Evolutionary conservation across 2,113 vertebrate species (phyloP).

Genomic region (Notechis scutatus): DNA sequence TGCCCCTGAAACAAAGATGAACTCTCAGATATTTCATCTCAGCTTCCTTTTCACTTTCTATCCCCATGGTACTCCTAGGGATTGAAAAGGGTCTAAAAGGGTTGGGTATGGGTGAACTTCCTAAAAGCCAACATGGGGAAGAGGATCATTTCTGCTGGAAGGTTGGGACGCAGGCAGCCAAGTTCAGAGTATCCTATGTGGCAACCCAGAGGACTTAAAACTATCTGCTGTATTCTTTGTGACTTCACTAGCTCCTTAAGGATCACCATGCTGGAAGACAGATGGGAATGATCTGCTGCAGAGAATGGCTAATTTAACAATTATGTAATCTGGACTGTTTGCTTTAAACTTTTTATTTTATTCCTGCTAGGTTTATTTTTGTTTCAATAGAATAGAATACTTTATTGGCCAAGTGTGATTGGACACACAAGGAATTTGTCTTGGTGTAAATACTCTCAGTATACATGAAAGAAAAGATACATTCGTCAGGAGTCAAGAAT

Average conservation of each 20-base stretch:
- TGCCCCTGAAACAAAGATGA: not conserved
- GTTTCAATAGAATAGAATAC: not conserved
- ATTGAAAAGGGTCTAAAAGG: not conserved
- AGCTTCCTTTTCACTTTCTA: not conserved
- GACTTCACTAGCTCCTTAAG: not conserved
- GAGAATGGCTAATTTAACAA: not conserved
- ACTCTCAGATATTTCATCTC: not conserved
- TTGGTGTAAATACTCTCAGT: no score
- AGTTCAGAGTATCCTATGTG: not conserved
- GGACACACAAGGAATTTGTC: no score
- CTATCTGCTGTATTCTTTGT: not conserved
- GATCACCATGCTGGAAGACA: not conserved
- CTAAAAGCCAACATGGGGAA: not conserved
- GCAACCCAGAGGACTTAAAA: not conserved
- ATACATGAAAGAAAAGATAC: no score
- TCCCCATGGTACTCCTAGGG: not conserved
- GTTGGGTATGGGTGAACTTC: not conserved
- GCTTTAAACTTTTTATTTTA: not conserved
- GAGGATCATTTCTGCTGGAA: not conserved
- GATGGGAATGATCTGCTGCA: not conserved
- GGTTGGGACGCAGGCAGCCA: not conserved
- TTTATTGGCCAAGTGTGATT: no score
- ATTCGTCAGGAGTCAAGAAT: no score
- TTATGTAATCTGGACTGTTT: not conserved
- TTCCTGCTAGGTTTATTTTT: not conserved